Evolutionary conservation across 2,797 vertebrate species (phyloP).

Genomic region (Leptatherina wallacei): DNA sequence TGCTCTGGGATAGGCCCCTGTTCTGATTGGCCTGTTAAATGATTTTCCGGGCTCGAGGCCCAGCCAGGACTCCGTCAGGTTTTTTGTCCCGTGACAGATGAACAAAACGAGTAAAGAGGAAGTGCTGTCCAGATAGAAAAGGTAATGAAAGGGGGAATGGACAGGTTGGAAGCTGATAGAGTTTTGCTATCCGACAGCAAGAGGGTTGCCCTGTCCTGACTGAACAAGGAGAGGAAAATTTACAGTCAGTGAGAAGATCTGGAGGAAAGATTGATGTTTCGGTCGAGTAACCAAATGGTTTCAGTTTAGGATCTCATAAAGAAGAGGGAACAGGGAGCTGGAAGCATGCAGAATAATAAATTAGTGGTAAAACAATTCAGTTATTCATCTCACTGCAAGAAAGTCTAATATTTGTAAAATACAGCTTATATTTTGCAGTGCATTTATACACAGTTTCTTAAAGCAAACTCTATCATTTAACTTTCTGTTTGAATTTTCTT

Average conservation of each 20-base stretch:
- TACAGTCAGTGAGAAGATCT: neutral
- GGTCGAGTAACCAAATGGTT: neutral
- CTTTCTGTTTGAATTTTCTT: neutral
- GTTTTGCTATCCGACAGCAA: slow-evolving; percentile 10
- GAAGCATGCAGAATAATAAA: neutral
- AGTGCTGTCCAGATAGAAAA: slow-evolving; percentile 36
- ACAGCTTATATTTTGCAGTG: neutral
- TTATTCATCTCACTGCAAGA: neutral
- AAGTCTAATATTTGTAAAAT: neutral
- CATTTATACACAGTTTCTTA: neutral
- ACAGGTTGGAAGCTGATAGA: slow-evolving; percentile 37
- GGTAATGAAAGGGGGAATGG: slow-evolving; percentile 55
- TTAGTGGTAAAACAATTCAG: neutral
- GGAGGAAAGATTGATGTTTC: slow-evolving; percentile 5
- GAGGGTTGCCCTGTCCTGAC: slow-evolving; percentile 17
- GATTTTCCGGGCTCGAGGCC: slow-evolving; percentile 76
- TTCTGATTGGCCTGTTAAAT: slow-evolving; percentile 73
- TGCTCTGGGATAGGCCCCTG: slow-evolving; percentile 58
- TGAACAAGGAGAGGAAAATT: neutral
- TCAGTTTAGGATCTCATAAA: neutral
- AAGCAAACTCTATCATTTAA: neutral
- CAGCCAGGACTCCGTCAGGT: slow-evolving; percentile 53
- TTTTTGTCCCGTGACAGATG: slow-evolving; percentile 66
- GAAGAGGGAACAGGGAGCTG: neutral
- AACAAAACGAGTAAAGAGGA: slow-evolving; percentile 64